These are phyloP conservation scores for Echinops telfairi DNA, from an alignment of 2,113 vertebrate species.

Conservation along the genomic window DNA sequence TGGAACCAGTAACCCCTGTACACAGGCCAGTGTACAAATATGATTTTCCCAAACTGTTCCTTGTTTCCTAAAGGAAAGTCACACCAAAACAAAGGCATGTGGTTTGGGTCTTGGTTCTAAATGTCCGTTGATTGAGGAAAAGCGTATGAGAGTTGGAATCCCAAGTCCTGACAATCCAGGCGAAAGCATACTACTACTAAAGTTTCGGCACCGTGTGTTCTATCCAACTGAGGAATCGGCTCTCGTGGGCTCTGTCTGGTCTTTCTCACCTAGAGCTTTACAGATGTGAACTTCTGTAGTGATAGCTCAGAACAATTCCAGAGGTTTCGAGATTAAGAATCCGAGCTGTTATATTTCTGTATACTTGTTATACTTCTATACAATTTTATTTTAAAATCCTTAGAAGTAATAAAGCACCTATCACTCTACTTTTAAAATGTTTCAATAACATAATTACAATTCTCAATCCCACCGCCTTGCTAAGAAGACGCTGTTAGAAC, in stretches of 20 bases:
- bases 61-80: slow-evolving; percentile 22
- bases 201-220: not conserved
- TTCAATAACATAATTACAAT: not conserved
- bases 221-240: not conserved
- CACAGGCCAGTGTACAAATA: not conserved
- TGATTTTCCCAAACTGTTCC: not conserved
- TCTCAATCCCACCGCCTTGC: not conserved
- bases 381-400: slow-evolving; percentile 28
- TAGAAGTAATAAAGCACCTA: slow-evolving; percentile 9
- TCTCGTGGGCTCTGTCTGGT: not conserved
- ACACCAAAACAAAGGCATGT: not conserved
- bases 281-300: not conserved
- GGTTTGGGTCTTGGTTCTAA: not conserved
- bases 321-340: slow-evolving; percentile 16
- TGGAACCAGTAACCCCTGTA: not conserved
- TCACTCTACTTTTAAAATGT: slow-evolving; percentile 56
- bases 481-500: not conserved
- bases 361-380: not conserved
- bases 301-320: slow-evolving; percentile 32
- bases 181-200: not conserved
- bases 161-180: not conserved
- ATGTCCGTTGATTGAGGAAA: slow-evolving; percentile 1
- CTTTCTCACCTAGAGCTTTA: slow-evolving; percentile 11
- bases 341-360: no score
- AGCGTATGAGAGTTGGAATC: not conserved